Percentiles rank a stretch among this genome's conserved stretches.
These are phyloP conservation scores for Pseudocheirus occidentalis DNA, from an alignment of 2,797 vertebrate genomes.

Conservation along the genomic window DNA sequence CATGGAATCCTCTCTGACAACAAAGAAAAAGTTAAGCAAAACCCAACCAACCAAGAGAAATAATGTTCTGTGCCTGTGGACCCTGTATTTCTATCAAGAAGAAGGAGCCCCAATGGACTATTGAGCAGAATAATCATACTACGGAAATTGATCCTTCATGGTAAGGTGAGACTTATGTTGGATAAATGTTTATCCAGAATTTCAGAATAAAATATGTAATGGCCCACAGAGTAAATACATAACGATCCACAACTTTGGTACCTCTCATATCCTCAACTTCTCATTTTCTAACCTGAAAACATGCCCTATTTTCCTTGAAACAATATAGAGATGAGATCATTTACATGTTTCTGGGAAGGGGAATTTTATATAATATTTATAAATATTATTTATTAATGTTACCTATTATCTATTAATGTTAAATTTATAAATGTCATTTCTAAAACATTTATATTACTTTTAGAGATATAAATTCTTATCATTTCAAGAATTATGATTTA, in stretches of 20 bases:
- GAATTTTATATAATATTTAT: neutral
- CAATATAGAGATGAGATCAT: neutral
- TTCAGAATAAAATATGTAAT: neutral
- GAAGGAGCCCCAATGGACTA: neutral
- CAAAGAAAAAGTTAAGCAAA: neutral
- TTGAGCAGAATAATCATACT: neutral
- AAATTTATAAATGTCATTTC: neutral
- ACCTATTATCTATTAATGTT: neutral
- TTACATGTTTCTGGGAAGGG: neutral
- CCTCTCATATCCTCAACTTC: neutral
- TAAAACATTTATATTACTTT: neutral
- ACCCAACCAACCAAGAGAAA: neutral
- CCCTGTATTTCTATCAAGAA: neutral
- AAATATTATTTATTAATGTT: neutral
- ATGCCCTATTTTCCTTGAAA: neutral
- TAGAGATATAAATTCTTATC: neutral
- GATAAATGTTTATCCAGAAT: neutral
- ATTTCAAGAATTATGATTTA: neutral
- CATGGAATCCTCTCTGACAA: neutral
- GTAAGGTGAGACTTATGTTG: conserved; percentile 3
- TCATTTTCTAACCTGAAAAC: neutral
- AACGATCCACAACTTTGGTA: neutral
- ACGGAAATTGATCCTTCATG: conserved; percentile 5
- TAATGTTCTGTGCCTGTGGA: neutral
- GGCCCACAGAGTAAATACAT: neutral